Evolutionary conservation across 2,797 vertebrate genomes (phyloP).

Genomic region (Peromyscus attwateri): DNA sequence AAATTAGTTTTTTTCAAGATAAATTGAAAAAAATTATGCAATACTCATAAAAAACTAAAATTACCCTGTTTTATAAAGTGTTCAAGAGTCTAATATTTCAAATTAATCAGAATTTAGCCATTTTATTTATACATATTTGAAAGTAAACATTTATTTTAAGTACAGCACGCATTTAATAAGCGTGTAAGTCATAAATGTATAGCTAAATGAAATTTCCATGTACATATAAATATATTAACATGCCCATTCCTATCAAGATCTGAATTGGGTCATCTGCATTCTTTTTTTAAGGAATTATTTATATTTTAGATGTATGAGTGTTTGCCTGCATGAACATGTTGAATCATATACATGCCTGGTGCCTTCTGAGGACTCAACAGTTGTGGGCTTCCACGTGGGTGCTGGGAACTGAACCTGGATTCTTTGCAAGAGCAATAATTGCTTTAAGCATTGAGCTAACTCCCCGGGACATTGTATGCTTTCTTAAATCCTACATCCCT

Average conservation of each 20-base stretch:
- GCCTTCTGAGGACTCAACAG: background rate
- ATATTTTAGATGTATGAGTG: background rate
- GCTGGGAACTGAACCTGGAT: background rate
- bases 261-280: background rate
- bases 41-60: background rate
- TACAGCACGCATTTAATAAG: background rate
- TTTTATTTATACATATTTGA: background rate
- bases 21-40: background rate
- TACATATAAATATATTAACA: background rate
- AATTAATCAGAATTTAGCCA: background rate
- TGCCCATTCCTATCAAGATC: background rate
- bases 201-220: background rate
- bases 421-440: background rate
- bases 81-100: constrained; percentile 23
- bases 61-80: background rate
- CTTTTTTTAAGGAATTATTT: background rate
- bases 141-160: background rate
- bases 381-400: background rate
- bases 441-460: background rate
- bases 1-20: background rate
- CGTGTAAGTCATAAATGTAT: background rate
- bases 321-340: background rate
- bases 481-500: background rate
- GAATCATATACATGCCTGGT: background rate
- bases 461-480: background rate